Evolutionary conservation across 2,797 vertebrate species (phyloP).

Genomic region (Anolis apletophallus): DNA sequence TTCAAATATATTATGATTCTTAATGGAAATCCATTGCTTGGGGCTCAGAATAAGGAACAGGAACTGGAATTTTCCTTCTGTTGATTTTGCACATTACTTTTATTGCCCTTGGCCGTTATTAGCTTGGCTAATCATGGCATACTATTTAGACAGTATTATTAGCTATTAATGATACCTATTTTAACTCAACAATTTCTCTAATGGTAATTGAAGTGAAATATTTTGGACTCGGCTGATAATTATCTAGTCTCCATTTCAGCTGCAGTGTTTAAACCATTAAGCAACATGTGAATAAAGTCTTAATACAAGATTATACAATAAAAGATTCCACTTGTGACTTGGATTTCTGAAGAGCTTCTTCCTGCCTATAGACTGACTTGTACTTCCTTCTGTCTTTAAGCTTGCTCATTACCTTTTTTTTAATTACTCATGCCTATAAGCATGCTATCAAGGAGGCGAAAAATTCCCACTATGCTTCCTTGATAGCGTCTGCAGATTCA

Average conservation of each 20-base stretch:
- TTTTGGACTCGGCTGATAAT: not conserved
- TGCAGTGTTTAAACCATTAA: not conserved
- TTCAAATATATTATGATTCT: not conserved
- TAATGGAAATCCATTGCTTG: not conserved
- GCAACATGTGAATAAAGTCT: not conserved
- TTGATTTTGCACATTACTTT: not conserved
- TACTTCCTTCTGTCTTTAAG: not conserved
- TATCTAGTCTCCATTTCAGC: not conserved
- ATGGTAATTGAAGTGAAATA: not conserved
- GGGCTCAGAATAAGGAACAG: not conserved
- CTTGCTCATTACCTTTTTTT: not conserved
- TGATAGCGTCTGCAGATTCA: too few relatives aligned
- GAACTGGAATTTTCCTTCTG: not conserved
- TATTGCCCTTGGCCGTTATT: not conserved
- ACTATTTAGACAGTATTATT: not conserved
- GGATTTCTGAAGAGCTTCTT: not conserved
- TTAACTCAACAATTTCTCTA: not conserved
- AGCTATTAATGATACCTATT: not conserved
- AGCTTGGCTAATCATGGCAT: not conserved
- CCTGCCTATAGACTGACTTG: not conserved
- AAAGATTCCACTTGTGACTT: not conserved
- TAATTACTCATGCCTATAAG: not conserved
- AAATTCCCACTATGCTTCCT: too few relatives aligned
- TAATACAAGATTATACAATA: not conserved
- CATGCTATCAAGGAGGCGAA: too few relatives aligned